phyloP scores from a whole-genome alignment of 2,797 vertebrate species.

The Novumbra hubbsi region DNA sequence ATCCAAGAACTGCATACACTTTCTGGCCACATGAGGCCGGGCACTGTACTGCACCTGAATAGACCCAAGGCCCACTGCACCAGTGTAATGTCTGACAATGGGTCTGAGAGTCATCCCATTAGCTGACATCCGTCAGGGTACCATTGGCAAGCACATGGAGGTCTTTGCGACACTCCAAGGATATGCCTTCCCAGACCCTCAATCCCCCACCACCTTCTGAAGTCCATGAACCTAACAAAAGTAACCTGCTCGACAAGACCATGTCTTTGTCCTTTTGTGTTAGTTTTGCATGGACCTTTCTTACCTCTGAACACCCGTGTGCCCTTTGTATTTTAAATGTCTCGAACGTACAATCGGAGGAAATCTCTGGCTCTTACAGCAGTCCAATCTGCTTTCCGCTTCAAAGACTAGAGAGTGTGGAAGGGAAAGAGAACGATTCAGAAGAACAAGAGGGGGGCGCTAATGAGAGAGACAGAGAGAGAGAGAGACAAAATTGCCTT shows the following conservation, averaged over 20 bases:
- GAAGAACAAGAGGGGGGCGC: conserved; percentile 14
- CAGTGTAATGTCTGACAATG: no score
- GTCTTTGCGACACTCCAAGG: no score
- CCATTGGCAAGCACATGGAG: no score
- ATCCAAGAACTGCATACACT: no score
- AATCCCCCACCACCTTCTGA: no score
- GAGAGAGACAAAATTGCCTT: conserved; percentile 32
- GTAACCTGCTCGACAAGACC: background rate
- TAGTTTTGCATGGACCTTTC: conserved; percentile 10
- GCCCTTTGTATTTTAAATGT: conserved; percentile 57
- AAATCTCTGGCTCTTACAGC: conserved; percentile 62
- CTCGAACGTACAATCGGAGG: conserved; percentile 56
- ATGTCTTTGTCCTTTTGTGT: background rate
- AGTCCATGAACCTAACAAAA: background rate
- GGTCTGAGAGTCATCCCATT: no score
- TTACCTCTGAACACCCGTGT: conserved; percentile 50
- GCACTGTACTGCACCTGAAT: no score
- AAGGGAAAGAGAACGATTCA: conserved; percentile 21
- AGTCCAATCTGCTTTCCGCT: conserved; percentile 73
- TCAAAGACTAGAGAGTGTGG: conserved; percentile 56
- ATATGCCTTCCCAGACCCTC: no score
- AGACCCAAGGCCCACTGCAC: no score
- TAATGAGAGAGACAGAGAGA: conserved; percentile 10
- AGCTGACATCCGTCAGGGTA: no score
- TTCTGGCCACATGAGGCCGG: no score